These are phyloP conservation scores for Synodontis membranacea DNA, from an alignment of 2,113 vertebrate genomes.

Conservation along the genomic window DNA sequence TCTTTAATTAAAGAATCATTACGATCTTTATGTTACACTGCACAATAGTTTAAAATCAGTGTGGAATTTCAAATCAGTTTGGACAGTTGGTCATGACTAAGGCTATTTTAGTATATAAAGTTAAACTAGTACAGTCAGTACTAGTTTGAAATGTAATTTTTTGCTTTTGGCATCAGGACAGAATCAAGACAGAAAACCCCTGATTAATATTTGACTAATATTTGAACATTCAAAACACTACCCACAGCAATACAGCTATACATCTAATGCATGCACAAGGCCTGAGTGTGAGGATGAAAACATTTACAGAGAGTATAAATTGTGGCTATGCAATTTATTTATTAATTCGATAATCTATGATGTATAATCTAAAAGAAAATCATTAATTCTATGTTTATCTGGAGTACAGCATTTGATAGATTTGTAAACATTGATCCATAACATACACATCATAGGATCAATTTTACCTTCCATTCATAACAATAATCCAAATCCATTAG, in stretches of 20 bases:
- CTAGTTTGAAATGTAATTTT: too few relatives aligned
- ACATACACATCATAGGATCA: background rate
- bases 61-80: background rate
- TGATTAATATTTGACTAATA: too few relatives aligned
- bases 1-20: background rate
- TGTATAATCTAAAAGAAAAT: too few relatives aligned
- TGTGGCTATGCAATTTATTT: background rate
- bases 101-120: too few relatives aligned
- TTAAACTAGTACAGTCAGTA: too few relatives aligned
- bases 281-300: background rate
- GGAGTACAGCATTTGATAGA: background rate
- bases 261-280: background rate
- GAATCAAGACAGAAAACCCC: too few relatives aligned
- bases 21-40: background rate
- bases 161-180: too few relatives aligned
- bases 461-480: too few relatives aligned
- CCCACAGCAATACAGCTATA: background rate
- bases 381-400: background rate
- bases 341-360: background rate
- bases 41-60: background rate
- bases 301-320: background rate
- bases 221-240: background rate
- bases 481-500: background rate
- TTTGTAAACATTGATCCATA: background rate
- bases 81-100: background rate